Percentiles rank a stretch among this genome's conserved stretches.
Evolutionary conservation across 2,888 invertebrate species (phyloP).

Genomic region (Chesias legatella): DNA sequence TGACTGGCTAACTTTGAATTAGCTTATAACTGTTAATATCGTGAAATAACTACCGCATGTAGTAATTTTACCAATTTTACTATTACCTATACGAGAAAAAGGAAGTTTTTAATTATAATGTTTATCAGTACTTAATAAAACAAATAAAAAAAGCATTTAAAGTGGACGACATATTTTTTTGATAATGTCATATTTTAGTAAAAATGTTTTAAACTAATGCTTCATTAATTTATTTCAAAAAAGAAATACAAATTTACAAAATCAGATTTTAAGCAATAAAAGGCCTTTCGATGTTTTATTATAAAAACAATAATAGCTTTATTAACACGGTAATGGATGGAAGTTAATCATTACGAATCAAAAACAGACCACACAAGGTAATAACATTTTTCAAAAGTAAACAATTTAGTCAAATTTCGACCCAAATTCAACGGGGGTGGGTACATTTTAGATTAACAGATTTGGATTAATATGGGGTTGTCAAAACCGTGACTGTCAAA

Average conservation of each 20-base stretch:
- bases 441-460: background rate
- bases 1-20: too few species aligned
- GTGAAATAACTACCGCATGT: too few species aligned
- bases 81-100: too few species aligned
- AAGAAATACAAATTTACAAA: background rate
- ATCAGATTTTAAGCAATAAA: constrained; percentile 1
- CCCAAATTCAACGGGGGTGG: constrained; percentile 1
- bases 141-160: too few species aligned
- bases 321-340: constrained; percentile 16
- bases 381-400: constrained; percentile 8
- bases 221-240: too few species aligned
- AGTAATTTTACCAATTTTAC: too few species aligned
- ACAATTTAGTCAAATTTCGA: constrained; percentile 5
- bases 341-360: constrained; percentile 16
- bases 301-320: constrained; percentile 11
- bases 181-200: too few species aligned
- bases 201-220: too few species aligned
- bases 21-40: too few species aligned
- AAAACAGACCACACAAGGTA: constrained; percentile 25
- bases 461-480: constrained; percentile 10
- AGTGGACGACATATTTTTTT: too few species aligned
- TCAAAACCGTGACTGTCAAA: constrained; percentile 21
- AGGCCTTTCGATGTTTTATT: constrained; percentile 6
- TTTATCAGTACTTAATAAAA: too few species aligned
- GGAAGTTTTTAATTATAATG: too few species aligned